Conservation (phyloP, 30 jellyfish, hydroid and myxozoan genomes). For the Rhopilema esculentum region DNA sequence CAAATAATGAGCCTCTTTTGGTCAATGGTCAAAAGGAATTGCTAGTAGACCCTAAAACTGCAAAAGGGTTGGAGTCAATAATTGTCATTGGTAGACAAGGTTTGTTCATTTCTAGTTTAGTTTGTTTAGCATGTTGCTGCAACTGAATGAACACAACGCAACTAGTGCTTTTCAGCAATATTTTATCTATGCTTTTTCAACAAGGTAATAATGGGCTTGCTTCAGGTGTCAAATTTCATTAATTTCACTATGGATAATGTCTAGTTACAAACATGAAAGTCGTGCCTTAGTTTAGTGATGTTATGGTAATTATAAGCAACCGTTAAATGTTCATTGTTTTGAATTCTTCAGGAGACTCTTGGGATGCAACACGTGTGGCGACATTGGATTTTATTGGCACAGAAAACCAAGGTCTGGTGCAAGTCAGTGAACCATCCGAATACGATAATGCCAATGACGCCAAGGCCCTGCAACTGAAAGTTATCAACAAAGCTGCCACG, state of each 20-base stretch:
- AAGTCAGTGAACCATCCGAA: conserved; percentile 36
- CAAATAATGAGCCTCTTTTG: conserved; percentile 19
- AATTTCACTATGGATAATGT: too few relatives aligned
- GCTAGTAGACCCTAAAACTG: conserved; percentile 69
- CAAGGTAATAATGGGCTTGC: too few relatives aligned
- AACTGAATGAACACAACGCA: too few relatives aligned
- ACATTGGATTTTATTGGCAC: conserved; percentile 40
- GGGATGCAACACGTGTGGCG: conserved; percentile 69
- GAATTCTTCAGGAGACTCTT: conserved; percentile 44
- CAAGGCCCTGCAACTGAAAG: conserved; percentile 47
- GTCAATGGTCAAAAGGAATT: conserved; percentile 79
- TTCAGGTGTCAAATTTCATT: too few relatives aligned
- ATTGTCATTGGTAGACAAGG: conserved; percentile 85
- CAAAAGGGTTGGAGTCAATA: conserved; percentile 85
- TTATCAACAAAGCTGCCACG: conserved; percentile 50
- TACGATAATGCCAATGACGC: conserved; percentile 44
- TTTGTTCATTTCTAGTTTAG: not conserved
- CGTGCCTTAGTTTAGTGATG: too few relatives aligned
- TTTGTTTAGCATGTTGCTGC: too few relatives aligned
- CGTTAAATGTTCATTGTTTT: too few relatives aligned
- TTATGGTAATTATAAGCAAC: too few relatives aligned
- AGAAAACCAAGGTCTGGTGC: conserved; percentile 50
- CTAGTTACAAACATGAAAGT: too few relatives aligned
- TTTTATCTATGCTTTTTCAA: too few relatives aligned
- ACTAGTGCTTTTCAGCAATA: too few relatives aligned